Evolutionary conservation across 2,888 invertebrate genomes (phyloP).

Genomic region (Hirtodrosophila cameraria): DNA sequence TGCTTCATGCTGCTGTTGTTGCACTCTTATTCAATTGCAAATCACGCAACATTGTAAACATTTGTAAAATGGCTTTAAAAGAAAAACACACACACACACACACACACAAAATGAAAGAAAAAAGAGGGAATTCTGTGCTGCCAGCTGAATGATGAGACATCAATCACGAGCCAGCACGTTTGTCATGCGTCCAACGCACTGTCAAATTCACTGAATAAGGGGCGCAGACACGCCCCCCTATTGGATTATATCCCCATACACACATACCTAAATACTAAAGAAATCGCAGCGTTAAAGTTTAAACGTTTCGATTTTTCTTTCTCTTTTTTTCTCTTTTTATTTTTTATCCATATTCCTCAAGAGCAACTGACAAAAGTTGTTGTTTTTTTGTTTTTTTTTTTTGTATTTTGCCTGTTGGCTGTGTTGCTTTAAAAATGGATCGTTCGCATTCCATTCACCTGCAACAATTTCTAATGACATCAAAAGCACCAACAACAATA

Average conservation of each 20-base stretch:
- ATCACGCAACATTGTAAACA: slow-evolving; percentile 79
- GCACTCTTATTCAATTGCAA: slow-evolving; percentile 74
- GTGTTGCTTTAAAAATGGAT: slow-evolving; percentile 59
- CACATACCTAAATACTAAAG: slow-evolving; percentile 43
- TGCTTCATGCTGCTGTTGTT: slow-evolving; percentile 28
- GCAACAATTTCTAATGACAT: slow-evolving; percentile 78
- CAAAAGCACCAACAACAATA: slow-evolving; percentile 46
- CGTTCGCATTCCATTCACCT: slow-evolving; percentile 71
- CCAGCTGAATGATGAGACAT: slow-evolving; percentile 74
- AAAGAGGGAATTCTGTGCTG: slow-evolving; percentile 37
- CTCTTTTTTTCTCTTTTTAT: slow-evolving; percentile 11
- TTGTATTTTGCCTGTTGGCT: slow-evolving; percentile 23
- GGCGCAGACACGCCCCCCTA: slow-evolving; percentile 34
- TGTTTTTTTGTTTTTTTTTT: no score
- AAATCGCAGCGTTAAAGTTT: slow-evolving; percentile 65
- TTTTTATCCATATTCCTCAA: slow-evolving; percentile 22
- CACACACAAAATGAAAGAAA: background rate
- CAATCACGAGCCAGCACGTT: slow-evolving; percentile 70
- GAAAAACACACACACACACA: no score
- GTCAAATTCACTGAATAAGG: slow-evolving; percentile 68
- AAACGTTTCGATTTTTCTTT: slow-evolving; percentile 59
- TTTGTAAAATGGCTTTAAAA: slow-evolving; percentile 76
- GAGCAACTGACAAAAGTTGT: slow-evolving; percentile 53
- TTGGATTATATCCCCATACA: slow-evolving; percentile 1
- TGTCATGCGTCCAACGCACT: slow-evolving; percentile 68